Evolutionary conservation across 2,797 vertebrate genomes (phyloP), one percentile per base, ranked within the genome.

Genomic region (Anguilla anguilla): DNA sequence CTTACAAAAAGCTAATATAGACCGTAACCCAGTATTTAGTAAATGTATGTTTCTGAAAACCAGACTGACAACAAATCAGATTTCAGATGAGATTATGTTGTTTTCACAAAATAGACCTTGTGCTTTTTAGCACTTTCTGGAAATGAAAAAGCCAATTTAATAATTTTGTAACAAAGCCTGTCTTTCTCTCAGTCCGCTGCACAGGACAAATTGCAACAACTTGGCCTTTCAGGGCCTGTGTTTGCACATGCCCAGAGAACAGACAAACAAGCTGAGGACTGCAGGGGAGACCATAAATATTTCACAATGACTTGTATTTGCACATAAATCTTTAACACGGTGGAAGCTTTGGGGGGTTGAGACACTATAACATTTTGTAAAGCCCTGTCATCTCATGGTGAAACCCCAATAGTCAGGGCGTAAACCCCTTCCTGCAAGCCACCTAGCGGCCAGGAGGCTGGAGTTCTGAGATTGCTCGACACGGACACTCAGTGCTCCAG

Each of bases 271-370:
- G 83, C 64, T 86, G 28, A 88, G 43, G 39, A 46, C 69, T 90
- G 89, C 88, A 88, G 67, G 88, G 87, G 88, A 3, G 61, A 85
- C 89, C 87, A 95, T 95, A 69, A 90, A 93, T 94, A 87, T 93
- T 94, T 94, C 1, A 95, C 84, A 57, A 86, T 51, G 84, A 83
- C 87, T 89, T 91, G 91, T 90, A 89, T 83, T 74, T 85, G 86
- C 89, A 88, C 88, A 89, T 94, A 85, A 94, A 95, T 95, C 88
- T 95, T 95, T 94, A 87, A 94, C 90, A 86, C 0, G 31, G 89
- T 31, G 86, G 85, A 87, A 39, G 25, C 25, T 28, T 89, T 53
- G 87, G 89, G 84, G 61, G 87, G 86, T 86, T 84, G 53, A n/a
- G 59, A 85, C 43, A 39, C 22, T 57, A 31, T 86, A n/a, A 55